These are phyloP conservation scores for Andrena chrysosceles DNA, from an alignment of 2,888 invertebrate genomes.

Conservation along the genomic window DNA sequence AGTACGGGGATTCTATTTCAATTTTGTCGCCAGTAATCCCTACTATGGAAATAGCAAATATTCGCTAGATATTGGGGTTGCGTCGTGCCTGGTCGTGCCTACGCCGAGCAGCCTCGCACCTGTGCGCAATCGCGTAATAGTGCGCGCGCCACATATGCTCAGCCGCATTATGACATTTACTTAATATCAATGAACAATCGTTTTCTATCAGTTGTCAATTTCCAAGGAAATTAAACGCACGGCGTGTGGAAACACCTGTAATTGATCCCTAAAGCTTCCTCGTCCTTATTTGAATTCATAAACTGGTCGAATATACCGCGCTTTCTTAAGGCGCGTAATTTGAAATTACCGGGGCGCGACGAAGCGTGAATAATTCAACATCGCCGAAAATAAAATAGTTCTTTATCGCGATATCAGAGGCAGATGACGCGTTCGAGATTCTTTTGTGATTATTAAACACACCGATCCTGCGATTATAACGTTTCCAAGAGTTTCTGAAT, in stretches of 20 bases:
- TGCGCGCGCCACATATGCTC: slow-evolving; percentile 19
- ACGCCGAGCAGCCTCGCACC: background rate
- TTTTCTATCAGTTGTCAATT: slow-evolving; percentile 9
- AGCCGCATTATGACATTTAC: slow-evolving; percentile 40
- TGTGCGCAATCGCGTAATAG: slow-evolving; percentile 49
- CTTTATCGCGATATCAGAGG: background rate
- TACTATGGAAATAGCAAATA: background rate
- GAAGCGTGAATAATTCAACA: background rate
- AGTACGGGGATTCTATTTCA: background rate
- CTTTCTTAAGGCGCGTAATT: slow-evolving; percentile 44
- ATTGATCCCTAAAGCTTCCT: background rate
- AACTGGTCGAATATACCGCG: slow-evolving; percentile 22
- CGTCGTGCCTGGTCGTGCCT: background rate
- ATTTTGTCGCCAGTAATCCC: background rate
- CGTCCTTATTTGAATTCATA: slow-evolving; percentile 1
- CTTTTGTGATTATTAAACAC: background rate
- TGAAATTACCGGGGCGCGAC: background rate
- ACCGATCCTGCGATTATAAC: background rate
- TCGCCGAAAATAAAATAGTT: background rate
- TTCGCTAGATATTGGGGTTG: background rate
- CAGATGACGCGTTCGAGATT: background rate
- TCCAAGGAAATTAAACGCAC: background rate
- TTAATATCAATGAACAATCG: slow-evolving; percentile 13
- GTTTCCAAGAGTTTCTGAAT: background rate
- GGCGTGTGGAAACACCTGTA: background rate